These are phyloP conservation scores for Philonicus albiceps DNA, from an alignment of 2,888 invertebrate genomes.

Conservation along the genomic window DNA sequence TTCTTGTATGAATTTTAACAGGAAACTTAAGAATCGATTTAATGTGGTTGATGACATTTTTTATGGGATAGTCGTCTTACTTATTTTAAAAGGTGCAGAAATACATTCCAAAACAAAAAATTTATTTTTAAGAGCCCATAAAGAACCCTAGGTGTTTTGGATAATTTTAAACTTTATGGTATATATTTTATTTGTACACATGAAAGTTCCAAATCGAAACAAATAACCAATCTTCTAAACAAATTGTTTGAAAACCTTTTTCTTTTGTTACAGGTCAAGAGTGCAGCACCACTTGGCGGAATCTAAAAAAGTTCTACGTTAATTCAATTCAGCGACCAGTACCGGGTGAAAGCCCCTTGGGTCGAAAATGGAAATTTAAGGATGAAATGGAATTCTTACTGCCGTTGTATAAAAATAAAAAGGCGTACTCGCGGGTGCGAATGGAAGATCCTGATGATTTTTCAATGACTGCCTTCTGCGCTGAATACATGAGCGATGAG, in stretches of 20 bases:
- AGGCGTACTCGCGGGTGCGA: neutral
- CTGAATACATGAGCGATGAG: neutral
- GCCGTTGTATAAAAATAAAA: neutral
- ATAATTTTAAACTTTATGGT: neutral
- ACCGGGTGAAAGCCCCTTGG: conserved; percentile 1
- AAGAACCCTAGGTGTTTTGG: too few relatives aligned
- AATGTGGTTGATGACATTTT: too few relatives aligned
- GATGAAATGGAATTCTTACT: conserved; percentile 14
- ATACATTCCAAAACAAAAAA: neutral
- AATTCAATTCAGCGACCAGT: conserved; percentile 5
- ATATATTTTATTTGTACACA: neutral
- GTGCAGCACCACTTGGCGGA: neutral
- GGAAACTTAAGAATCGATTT: too few relatives aligned
- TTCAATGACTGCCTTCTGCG: neutral
- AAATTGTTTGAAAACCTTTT: neutral
- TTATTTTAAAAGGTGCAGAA: neutral
- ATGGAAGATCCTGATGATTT: neutral
- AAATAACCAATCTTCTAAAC: neutral
- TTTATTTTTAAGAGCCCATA: neutral
- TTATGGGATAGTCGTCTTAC: too few relatives aligned
- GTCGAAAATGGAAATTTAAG: conserved; percentile 19
- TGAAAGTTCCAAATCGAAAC: neutral
- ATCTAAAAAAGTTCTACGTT: neutral
- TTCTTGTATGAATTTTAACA: too few relatives aligned
- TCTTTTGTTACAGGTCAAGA: conserved; percentile 8